These are phyloP conservation scores for Psylliodes chrysocephalus DNA, from an alignment of 2,888 invertebrate species.

Conservation along the genomic window DNA sequence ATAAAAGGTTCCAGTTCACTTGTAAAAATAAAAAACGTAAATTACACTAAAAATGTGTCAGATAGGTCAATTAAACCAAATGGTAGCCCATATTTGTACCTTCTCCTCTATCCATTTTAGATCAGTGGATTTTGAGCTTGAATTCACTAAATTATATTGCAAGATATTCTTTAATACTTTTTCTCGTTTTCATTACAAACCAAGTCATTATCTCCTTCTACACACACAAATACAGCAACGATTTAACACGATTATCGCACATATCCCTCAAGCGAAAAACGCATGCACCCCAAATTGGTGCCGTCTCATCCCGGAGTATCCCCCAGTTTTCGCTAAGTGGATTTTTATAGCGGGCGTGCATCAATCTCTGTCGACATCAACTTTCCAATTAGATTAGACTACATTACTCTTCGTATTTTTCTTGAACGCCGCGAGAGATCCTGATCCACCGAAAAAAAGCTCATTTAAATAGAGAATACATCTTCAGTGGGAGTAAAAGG, in stretches of 20 bases:
- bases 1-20: no score
- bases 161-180: no score
- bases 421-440: conserved; percentile 37
- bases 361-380: conserved; percentile 47
- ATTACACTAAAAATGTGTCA: no score
- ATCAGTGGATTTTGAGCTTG: no score
- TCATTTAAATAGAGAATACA: conserved; percentile 44
- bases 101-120: no score
- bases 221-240: background rate
- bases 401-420: conserved; percentile 48
- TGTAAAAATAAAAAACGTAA: no score
- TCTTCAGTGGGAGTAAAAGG: conserved; percentile 31
- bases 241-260: background rate
- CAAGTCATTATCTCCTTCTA: background rate
- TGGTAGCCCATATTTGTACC: no score
- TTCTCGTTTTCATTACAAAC: no score
- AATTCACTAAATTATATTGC: no score
- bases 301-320: conserved; percentile 12
- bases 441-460: conserved; percentile 34
- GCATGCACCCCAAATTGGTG: conserved; percentile 5
- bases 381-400: conserved; percentile 47
- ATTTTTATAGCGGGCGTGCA: conserved; percentile 44
- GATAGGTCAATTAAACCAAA: no score
- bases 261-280: background rate
- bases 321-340: conserved; percentile 43